Base-by-base conservation (phyloP, 2,797 vertebrate genomes). In the Vireo griseus region DNA sequence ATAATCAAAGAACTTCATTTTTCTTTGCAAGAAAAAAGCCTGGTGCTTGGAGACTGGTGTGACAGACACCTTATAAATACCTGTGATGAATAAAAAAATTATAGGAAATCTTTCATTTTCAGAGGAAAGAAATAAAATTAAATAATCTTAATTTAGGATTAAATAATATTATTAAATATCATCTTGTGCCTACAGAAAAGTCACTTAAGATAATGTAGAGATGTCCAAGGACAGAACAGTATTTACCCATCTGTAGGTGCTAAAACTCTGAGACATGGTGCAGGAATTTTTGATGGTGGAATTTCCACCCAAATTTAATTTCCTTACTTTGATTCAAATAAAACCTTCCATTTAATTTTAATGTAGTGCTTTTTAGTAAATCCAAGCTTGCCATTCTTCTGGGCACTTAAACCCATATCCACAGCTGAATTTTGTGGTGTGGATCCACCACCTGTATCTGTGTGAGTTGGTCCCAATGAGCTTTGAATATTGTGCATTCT, bases 241-340 rank as follows among this genome's bases (percentile, higher is more conserved):
- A 40, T 51, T 89, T 37, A 63, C 35, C 18, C 2, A 81, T 29
- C 24, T 88, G 15, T 48, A 74, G 55, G 40, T 87, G 77, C 90
- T 77, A 92, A 78, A 91, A 69, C 48, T 13, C 61, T 72, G 88
- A 62, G 57, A 62, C 33, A 51, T 0, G 0, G 42, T 11, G n/a
- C 9, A 63, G 77, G 48, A 79, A 76, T 50, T 87, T 59, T 33
- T 69, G 29, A 52, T 73, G 77, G 45, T 40, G 90, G 83, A 90
- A 82, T 89, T 90, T 95, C 88, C 11, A 3, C 73, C 58, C 63
- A 73, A 86, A 82, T 86, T 84, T 81, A 62, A 86, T 96, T 95
- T 92, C 86, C 80, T 93, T 92, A 78, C 83, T 91, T 90, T 57
- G 35, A n/a, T 63, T 92, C 45, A 79, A 87, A 89, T 71, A 76